A percentile compares a stretch with the other conserved stretches of the same genome.
Conservation (phyloP, 1,140 invertebrate genomes). For the Bombyx mandarina region DNA sequence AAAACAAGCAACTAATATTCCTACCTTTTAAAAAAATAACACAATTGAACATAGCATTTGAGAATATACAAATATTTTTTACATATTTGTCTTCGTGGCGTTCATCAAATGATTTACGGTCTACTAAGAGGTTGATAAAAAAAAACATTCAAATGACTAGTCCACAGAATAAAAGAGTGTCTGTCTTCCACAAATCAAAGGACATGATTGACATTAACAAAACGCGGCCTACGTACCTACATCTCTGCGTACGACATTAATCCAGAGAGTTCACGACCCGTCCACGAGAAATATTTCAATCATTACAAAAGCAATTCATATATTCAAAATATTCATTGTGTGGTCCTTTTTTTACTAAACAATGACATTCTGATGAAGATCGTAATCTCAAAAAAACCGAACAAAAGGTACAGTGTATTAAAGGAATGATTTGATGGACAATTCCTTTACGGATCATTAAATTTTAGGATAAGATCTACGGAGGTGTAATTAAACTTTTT, state of each 20-base stretch:
- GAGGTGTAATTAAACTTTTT: constrained; percentile 29
- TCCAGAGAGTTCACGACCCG: neutral
- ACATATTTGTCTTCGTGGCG: too few species aligned
- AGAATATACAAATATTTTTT: too few species aligned
- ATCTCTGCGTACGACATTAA: neutral
- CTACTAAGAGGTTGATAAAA: too few species aligned
- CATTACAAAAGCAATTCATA: constrained; percentile 17
- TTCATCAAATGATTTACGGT: too few species aligned
- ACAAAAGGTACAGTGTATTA: constrained; percentile 29
- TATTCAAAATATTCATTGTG: constrained; percentile 65
- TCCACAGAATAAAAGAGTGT: neutral
- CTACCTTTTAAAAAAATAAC: too few species aligned
- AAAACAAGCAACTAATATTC: too few species aligned
- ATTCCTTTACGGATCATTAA: constrained; percentile 58
- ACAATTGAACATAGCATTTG: too few species aligned
- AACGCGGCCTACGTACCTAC: neutral
- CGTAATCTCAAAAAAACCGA: constrained; percentile 41
- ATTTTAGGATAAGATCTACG: constrained; percentile 37
- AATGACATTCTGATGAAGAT: constrained; percentile 42
- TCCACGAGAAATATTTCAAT: neutral
- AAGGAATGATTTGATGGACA: constrained; percentile 31
- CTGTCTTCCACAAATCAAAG: neutral
- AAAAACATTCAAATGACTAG: too few species aligned
- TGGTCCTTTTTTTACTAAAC: constrained; percentile 37
- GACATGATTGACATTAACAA: too few species aligned